Evolutionary conservation across 2,113 vertebrate species (phyloP).

Genomic region (Podocnemis expansa): DNA sequence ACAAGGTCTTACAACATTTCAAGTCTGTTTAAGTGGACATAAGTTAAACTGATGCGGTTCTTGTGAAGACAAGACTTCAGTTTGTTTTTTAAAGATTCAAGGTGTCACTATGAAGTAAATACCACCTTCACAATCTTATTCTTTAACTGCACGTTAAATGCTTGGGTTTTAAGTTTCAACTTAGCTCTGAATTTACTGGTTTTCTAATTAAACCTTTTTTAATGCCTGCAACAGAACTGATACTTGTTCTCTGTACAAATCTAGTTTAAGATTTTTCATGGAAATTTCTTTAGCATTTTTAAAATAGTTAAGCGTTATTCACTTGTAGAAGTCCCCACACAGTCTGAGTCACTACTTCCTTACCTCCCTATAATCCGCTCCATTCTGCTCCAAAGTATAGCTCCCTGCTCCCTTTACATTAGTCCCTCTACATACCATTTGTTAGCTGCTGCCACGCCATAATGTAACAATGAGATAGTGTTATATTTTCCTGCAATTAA

Average conservation of each 20-base stretch:
- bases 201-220: background rate
- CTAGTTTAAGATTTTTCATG: background rate
- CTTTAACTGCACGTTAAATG: no score
- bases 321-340: no score
- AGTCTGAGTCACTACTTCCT: background rate
- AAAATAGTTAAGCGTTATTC: background rate
- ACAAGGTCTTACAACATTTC: no score
- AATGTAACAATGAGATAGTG: background rate
- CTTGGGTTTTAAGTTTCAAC: background rate
- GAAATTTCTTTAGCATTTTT: background rate
- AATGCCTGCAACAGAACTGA: background rate
- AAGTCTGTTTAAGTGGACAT: no score
- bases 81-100: no score
- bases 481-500: background rate
- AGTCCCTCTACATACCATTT: no score
- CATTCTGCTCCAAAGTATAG: background rate
- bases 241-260: background rate
- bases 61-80: no score
- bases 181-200: background rate
- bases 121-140: no score
- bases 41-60: no score
- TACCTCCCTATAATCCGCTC: background rate
- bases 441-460: background rate
- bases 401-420: background rate
- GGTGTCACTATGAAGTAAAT: no score